Evolutionary conservation across 2,888 invertebrate species (phyloP).

Genomic region (Drosophila heteroneura): DNA sequence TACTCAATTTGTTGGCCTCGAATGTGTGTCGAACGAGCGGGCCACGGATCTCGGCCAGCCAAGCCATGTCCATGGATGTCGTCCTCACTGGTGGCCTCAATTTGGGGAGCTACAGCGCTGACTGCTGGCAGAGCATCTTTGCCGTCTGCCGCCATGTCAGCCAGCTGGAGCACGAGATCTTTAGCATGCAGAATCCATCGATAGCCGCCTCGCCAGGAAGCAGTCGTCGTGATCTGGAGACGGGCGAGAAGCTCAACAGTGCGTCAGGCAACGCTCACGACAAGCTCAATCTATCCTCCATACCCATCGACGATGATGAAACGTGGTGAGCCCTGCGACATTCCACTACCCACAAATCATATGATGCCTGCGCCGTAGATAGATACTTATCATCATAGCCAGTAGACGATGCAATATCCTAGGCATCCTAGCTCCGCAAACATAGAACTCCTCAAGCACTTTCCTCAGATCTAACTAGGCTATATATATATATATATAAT

Average conservation of each 20-base stretch:
- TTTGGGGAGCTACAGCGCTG: slow-evolving; percentile 95
- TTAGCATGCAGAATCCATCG: slow-evolving; percentile 89
- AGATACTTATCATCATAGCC: background rate
- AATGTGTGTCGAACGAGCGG: slow-evolving; percentile 94
- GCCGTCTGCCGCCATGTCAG: slow-evolving; percentile 97
- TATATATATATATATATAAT: too few species aligned
- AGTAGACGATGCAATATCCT: background rate
- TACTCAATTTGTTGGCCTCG: slow-evolving; percentile 93
- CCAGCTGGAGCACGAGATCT: slow-evolving; percentile 95
- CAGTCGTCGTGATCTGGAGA: slow-evolving; percentile 83
- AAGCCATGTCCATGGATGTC: slow-evolving; percentile 96
- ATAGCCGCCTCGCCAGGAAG: slow-evolving; percentile 83
- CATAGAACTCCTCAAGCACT: background rate
- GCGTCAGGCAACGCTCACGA: slow-evolving; percentile 86
- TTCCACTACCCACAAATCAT: background rate
- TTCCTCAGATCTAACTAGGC: background rate
- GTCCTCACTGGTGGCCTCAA: slow-evolving; percentile 94
- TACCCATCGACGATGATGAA: slow-evolving; percentile 90
- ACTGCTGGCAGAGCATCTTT: slow-evolving; percentile 98
- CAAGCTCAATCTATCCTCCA: slow-evolving; percentile 87
- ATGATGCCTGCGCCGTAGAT: background rate
- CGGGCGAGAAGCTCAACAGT: slow-evolving; percentile 82
- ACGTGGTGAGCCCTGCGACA: slow-evolving; percentile 88
- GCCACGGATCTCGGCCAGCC: slow-evolving; percentile 93
- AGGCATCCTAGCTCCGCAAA: background rate